Base-by-base conservation (phyloP, 2,888 invertebrate genomes). In the Ganaspis brasiliensis region DNA sequence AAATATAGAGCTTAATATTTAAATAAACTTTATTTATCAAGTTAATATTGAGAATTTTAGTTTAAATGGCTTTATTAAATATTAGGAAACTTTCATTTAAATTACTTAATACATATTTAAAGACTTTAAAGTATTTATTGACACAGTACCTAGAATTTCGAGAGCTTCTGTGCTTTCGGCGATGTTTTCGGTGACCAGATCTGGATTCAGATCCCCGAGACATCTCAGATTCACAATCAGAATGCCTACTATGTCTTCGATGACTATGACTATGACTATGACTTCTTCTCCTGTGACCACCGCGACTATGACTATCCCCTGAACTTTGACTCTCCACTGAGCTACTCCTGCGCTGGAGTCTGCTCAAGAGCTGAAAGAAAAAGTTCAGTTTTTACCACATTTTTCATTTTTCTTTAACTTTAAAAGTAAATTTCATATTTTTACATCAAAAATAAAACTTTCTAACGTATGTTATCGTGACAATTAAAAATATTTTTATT, bases 271-370 rank as follows among this genome's bases (percentile, higher is more conserved):
- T 94, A 90, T 96, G 95, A 87, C 93, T 93, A 87, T 93, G 92
- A 87, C 93, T 93, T 74, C 96, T 96, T 71, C 97, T 94, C 89
- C 97, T 96, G 55, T 95, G 94, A 89, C 96, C 95, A 85, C 96
- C 87, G 35, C 91, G 90, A 81, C 90, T 95, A 85, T 93, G 92
- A 85, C 93, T 93, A 90, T 97, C 97, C 83, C 96, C 96, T 35
- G 97, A 97, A 91, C 97, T 97, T 92, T 97, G 97, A 87, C 97
- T 97, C 92, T 97, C 97, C 35, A 97, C 96, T 1, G 96, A 96
- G 84, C 97, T 97, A 75, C 97, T 96, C 86, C 95, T 86, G 74
- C 91, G 87, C 80, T 91, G 91, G 79, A 92, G 91, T 82, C 92
- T 88, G 86, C 90, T 91, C 80, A 90, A 83, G 79, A 91, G 87